Evolutionary conservation across 1,140 invertebrate genomes (phyloP), one percentile per base, ranked within the genome.

Genomic region (Eriocheir sinensis): DNA sequence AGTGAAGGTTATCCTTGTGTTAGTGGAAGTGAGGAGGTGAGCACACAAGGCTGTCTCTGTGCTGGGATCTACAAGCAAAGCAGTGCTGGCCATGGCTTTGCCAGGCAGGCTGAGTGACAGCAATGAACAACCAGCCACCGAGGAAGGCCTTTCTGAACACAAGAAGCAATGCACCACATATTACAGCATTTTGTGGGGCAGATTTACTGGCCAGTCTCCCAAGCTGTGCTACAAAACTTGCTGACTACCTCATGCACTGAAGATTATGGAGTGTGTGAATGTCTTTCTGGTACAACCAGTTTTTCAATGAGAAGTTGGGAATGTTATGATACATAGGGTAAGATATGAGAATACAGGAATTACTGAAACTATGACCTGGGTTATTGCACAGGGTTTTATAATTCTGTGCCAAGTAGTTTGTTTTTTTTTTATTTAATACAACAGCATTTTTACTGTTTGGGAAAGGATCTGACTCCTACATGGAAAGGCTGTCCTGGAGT

Each of bases 11-110:
- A 72, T 72, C 60, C 60, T 93, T 60, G 53, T 27, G 83, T 93
- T 86, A 88, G 81, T 86, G 92, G 83, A 88, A 85, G 53, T 88
- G 41, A 60, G 88, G n/a, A 36, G 89, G 41, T 34, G 48, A 34
- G 44, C 21, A 17, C 27, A 30, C 36, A 8, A 60, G 21, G 36
- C 34, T 15, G 83, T 86, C 27, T 17, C 21, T 34, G 83, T n/a
- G 36, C 83, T 86, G 60, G n/a, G 60, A 21, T n/a, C n/a, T n/a
- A 2, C 27, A 34, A n/a, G 83, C 17, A 34, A 36, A 41, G 32
- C 34, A 86, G 36, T 40, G 83, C 12, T 86, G 27, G 32, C 15
- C 40, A 86, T 86, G 32, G 0, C 83, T 86, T 40, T 86, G 32
- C 32, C 21, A n/a, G 36, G 30, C 27, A 2, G 4, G n/a, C 60